Evolutionary conservation across 2,888 invertebrate genomes (phyloP).

Genomic region (Fragum fragum): DNA sequence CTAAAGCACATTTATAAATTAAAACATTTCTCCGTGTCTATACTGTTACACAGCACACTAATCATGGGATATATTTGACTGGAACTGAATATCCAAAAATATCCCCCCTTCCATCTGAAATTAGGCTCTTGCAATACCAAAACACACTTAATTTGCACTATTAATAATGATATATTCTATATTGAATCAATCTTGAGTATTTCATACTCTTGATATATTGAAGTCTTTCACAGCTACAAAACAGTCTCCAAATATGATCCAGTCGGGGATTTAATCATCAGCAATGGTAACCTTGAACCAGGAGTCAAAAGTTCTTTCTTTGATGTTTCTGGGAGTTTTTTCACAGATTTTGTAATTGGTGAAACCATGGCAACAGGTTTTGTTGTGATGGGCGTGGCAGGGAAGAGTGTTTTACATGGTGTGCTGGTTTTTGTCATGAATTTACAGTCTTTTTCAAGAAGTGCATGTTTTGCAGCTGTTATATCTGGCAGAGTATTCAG

Average conservation of each 20-base stretch:
- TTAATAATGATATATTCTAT: not conserved
- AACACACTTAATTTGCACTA: conserved; percentile 29
- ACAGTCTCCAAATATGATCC: conserved; percentile 65
- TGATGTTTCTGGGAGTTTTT: conserved; percentile 60
- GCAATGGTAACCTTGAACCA: conserved; percentile 72
- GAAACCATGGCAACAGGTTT: conserved; percentile 77
- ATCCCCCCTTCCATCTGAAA: too few species aligned
- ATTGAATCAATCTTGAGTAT: not conserved
- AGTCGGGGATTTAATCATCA: conserved; percentile 66
- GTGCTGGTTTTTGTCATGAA: conserved; percentile 61
- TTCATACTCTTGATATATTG: conserved; percentile 4
- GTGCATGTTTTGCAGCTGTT: conserved; percentile 55
- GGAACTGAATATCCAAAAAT: too few species aligned
- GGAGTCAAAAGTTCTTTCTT: conserved; percentile 74
- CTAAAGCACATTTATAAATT: conserved; percentile 7
- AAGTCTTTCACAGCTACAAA: conserved; percentile 28
- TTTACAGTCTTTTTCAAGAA: conserved; percentile 70
- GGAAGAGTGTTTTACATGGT: conserved; percentile 65
- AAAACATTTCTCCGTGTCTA: not conserved
- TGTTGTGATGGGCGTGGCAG: conserved; percentile 61
- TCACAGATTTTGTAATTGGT: conserved; percentile 73
- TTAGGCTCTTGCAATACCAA: too few species aligned
- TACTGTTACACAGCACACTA: not conserved
- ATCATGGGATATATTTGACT: too few species aligned
- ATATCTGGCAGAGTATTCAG: conserved; percentile 56